These are phyloP conservation scores for Naja naja DNA, from an alignment of 2,113 vertebrate species.

Conservation along the genomic window DNA sequence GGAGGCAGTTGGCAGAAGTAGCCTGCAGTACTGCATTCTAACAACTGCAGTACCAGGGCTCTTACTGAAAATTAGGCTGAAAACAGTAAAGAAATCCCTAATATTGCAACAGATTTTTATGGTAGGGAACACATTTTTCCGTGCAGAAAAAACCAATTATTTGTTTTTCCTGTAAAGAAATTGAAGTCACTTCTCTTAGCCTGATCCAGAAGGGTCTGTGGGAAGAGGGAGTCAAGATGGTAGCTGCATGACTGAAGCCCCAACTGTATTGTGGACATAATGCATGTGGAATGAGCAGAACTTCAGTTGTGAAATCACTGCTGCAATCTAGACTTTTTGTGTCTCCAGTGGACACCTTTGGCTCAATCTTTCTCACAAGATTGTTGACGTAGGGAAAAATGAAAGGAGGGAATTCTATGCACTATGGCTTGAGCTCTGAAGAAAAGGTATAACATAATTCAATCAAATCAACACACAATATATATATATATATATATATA, in stretches of 20 bases:
- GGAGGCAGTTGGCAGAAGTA: no score
- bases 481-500: no score
- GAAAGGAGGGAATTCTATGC: neutral
- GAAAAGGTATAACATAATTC: neutral
- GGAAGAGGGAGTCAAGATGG: neutral
- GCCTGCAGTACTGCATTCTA: no score
- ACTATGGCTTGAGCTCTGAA: neutral
- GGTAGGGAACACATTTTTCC: neutral
- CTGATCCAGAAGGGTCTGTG: neutral
- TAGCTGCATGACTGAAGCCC: neutral
- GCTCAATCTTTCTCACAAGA: neutral
- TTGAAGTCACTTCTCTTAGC: neutral
- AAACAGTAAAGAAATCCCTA: neutral
- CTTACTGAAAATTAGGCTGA: neutral
- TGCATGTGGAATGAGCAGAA: neutral
- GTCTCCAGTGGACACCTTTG: neutral
- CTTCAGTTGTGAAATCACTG: neutral
- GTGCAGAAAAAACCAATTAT: neutral
- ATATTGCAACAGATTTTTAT: neutral
- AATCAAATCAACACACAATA: neutral
- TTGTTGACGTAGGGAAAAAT: neutral
- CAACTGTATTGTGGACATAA: neutral
- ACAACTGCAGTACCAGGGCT: no score
- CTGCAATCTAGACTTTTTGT: neutral
- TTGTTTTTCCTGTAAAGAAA: neutral